These are phyloP conservation scores for Thera obeliscata DNA, from an alignment of 2,888 invertebrate species.

Conservation along the genomic window DNA sequence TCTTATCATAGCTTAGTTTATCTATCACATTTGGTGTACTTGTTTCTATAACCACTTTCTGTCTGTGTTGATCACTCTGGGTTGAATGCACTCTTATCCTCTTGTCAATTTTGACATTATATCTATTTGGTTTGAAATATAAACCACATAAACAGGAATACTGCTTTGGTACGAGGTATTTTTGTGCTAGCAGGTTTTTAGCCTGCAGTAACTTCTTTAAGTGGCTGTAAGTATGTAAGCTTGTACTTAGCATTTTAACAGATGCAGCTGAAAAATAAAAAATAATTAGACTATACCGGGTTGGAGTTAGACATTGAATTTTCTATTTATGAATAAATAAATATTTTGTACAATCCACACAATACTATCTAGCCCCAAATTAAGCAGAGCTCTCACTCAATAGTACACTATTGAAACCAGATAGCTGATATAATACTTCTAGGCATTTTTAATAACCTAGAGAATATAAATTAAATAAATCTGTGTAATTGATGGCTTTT, in stretches of 20 bases:
- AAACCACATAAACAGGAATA: constrained; percentile 51
- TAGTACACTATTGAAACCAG: no score
- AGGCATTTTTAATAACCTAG: no score
- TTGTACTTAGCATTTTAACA: constrained; percentile 40
- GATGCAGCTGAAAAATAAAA: background rate
- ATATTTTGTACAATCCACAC: no score
- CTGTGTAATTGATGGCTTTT: no score
- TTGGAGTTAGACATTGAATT: no score
- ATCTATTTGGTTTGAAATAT: constrained; percentile 40
- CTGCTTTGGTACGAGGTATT: constrained; percentile 13
- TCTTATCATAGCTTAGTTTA: constrained; percentile 55
- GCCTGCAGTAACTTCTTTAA: constrained; percentile 36
- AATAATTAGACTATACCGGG: background rate
- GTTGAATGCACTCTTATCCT: constrained; percentile 63
- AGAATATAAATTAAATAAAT: no score
- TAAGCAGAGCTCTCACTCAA: no score
- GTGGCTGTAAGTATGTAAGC: constrained; percentile 21
- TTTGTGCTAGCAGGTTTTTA: constrained; percentile 25
- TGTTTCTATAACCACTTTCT: constrained; percentile 74
- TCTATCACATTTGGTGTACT: constrained; percentile 68
- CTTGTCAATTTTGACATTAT: background rate
- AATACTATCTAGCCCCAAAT: no score
- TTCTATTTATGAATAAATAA: no score
- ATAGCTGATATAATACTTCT: no score
- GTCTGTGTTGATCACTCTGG: constrained; percentile 73